Percentiles rank a stretch among this genome's conserved stretches.
These are phyloP conservation scores for Macheiramphus alcinus DNA, from an alignment of 2,113 vertebrate species.

Conservation along the genomic window DNA sequence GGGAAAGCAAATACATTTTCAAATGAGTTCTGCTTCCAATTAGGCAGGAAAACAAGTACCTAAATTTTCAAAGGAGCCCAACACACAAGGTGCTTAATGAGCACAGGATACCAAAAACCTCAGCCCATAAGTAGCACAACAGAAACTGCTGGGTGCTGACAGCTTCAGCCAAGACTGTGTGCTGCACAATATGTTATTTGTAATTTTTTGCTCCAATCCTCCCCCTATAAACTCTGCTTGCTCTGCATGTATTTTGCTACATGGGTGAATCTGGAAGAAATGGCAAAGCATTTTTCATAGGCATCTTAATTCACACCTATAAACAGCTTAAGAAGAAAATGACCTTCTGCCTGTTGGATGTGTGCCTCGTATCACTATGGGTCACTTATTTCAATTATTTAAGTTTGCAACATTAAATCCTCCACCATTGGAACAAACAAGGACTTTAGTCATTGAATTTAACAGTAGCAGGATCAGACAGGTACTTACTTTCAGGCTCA, in stretches of 20 bases:
- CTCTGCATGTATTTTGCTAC: slow-evolving; percentile 31
- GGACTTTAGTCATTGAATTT: background rate
- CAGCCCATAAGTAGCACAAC: background rate
- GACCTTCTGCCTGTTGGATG: slow-evolving; percentile 8
- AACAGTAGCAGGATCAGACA: background rate
- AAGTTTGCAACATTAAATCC: slow-evolving; percentile 31
- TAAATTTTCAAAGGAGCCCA: slow-evolving; percentile 38
- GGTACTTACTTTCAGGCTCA: background rate
- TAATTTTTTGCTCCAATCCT: background rate
- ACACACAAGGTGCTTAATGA: slow-evolving; percentile 19
- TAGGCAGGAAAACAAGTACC: slow-evolving; percentile 55
- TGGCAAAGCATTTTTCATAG: background rate
- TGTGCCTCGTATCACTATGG: background rate
- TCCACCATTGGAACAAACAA: background rate
- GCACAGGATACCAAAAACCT: background rate
- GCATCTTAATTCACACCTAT: slow-evolving; percentile 35
- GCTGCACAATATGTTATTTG: background rate
- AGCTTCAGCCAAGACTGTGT: background rate
- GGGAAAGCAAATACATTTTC: slow-evolving; percentile 48
- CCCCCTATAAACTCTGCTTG: slow-evolving; percentile 8
- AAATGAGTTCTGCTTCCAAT: slow-evolving; percentile 58
- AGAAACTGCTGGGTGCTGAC: background rate
- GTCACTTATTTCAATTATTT: slow-evolving; percentile 44
- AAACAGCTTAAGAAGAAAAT: slow-evolving; percentile 22
- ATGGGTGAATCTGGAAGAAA: slow-evolving; percentile 14